A percentile compares a stretch with the other conserved stretches of the same genome.
These are phyloP conservation scores for Branchipolynoe longqiensis DNA, from an alignment of 2,888 invertebrate species.

Conservation along the genomic window DNA sequence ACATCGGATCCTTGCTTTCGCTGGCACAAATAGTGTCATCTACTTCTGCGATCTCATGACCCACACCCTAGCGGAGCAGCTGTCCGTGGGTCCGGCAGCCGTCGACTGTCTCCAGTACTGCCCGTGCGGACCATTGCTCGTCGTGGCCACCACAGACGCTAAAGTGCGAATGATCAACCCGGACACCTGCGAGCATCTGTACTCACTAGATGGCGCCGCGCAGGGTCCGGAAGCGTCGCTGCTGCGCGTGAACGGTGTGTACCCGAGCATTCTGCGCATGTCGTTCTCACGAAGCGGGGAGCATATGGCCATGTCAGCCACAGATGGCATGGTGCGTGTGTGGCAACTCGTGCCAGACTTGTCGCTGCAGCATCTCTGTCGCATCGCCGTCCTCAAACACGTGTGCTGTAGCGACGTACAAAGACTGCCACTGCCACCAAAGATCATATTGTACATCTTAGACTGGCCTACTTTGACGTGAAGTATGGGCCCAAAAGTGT, in stretches of 20 bases:
- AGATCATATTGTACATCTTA: constrained; percentile 22
- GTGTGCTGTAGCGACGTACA: constrained; percentile 67
- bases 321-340: constrained; percentile 73
- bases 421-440: constrained; percentile 69
- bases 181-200: constrained; percentile 63
- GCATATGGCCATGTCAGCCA: constrained; percentile 70
- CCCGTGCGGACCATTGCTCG: not conserved
- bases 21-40: constrained; percentile 54
- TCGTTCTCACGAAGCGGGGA: constrained; percentile 71
- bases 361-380: constrained; percentile 71
- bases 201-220: constrained; percentile 67
- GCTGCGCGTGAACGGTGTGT: constrained; percentile 53
- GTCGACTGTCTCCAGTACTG: constrained; percentile 40
- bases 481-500: too few species aligned
- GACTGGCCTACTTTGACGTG: constrained; percentile 37
- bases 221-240: constrained; percentile 64
- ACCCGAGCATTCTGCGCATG: constrained; percentile 70
- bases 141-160: constrained; percentile 62
- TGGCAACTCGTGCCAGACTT: constrained; percentile 71
- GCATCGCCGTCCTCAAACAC: constrained; percentile 68
- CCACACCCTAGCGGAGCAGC: not conserved
- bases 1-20: constrained; percentile 70
- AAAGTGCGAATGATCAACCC: constrained; percentile 69
- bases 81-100: constrained; percentile 7
- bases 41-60: constrained; percentile 26